Evolutionary conservation across 2,797 vertebrate species (phyloP).

Genomic region (Sebastes reedi): DNA sequence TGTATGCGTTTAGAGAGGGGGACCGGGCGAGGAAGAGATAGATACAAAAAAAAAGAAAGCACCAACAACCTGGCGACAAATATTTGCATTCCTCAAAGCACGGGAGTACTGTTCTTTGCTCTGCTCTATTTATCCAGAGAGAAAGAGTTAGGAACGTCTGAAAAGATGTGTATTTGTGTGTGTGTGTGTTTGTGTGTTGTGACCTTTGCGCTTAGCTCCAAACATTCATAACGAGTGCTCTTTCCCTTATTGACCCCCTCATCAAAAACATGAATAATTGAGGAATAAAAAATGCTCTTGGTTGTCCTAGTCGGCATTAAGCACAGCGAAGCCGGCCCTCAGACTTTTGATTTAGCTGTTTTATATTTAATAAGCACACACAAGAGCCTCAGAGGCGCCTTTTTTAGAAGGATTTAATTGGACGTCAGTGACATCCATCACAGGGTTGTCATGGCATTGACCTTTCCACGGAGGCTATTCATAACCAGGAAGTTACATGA

Average conservation of each 20-base stretch:
- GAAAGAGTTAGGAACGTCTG: constrained; percentile 55
- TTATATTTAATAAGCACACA: constrained; percentile 87
- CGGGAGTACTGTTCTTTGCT: constrained; percentile 65
- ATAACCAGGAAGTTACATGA: constrained; percentile 87
- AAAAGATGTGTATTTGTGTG: constrained; percentile 58
- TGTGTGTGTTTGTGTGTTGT: constrained; percentile 55
- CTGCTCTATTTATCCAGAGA: constrained; percentile 65
- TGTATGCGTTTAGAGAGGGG: constrained; percentile 9
- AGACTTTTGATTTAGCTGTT: constrained; percentile 84
- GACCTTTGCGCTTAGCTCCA: constrained; percentile 81
- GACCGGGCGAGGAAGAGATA: constrained; percentile 33
- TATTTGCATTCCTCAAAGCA: constrained; percentile 78
- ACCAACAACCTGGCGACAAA: constrained; percentile 73
- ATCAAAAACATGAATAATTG: constrained; percentile 85
- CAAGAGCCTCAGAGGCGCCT: constrained; percentile 74
- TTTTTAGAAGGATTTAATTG: constrained; percentile 86
- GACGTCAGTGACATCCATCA: constrained; percentile 87
- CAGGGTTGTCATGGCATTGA: constrained; percentile 85
- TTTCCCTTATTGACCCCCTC: constrained; percentile 83
- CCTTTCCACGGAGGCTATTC: constrained; percentile 86
- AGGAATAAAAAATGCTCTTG: constrained; percentile 63
- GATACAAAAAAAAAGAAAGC: constrained; percentile 55
- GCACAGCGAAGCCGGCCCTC: constrained; percentile 70
- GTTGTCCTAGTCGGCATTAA: constrained; percentile 75
- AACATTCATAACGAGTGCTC: constrained; percentile 83